Base-by-base conservation (phyloP, 2,797 vertebrate species). In the Sciurus carolinensis region DNA sequence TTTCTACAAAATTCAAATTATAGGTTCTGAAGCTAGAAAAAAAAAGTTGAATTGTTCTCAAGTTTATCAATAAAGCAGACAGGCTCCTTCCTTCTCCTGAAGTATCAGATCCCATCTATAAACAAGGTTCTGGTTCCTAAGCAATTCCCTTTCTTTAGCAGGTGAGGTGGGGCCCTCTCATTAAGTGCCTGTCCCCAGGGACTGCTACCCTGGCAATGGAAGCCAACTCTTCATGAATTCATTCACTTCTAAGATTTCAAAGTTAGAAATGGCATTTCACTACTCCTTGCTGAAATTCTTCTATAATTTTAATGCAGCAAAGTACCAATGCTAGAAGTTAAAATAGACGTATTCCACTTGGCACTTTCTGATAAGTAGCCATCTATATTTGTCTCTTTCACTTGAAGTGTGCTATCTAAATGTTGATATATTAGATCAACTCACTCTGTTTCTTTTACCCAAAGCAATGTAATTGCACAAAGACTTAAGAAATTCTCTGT, bases 31-130 rank as follows among this genome's bases (percentile, higher is more conserved):
- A 22, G 7, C 50, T 75, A 1, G 17, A 57, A 44, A 62, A 85
- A 85, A 39, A 54, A 14, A 44, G 20, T n/a, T 71, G 28, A 67
- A 20, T 72, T 52, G 12, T 42, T 91, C 18, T 59, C n/a, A 52
- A 82, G 67, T 52, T 36, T 33, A 39, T 47, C 10, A 73, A 33
- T 42, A 66, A 87, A 24, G 28, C 18, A 47, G 10, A 18, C 18
- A 7, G 6, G 12, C 7, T 42, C 4, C 17, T 36, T 36, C 1
- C n/a, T 57, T 73, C 7, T 11, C 1, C 0, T 5, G 1, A 59
- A 39, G 24, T 1, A 73, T 12, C 3, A 73, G 15, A 44, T n/a
- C 33, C 66, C 17, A 7, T 13, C 7, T 82, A 1, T 39, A 28
- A 80, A 30, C 54, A 52, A 33, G 13, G 33, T n/a, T 50, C 44